Conservation (phyloP, 1,140 invertebrate species). For the Drosophila varians region DNA sequence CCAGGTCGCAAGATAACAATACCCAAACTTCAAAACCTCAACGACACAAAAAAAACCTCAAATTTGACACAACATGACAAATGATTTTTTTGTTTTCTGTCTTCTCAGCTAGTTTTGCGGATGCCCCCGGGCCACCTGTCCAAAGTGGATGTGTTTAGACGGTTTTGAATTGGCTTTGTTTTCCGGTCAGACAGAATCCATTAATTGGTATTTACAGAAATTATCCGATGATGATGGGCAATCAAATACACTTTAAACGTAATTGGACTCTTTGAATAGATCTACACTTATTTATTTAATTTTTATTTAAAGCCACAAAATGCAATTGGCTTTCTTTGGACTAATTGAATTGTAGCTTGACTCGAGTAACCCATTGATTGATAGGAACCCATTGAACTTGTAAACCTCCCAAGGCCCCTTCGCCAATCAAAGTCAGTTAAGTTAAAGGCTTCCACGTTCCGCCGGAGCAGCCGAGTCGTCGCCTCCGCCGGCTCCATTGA, state of each 20-base stretch:
- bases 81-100: constrained; percentile 10
- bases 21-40: background rate
- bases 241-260: constrained; percentile 11
- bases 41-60: constrained; percentile 8
- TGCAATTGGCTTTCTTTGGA: constrained; percentile 13
- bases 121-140: constrained; percentile 1
- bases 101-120: constrained; percentile 2
- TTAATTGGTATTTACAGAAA: constrained; percentile 27
- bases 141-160: constrained; percentile 14
- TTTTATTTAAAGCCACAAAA: background rate
- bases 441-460: constrained; percentile 1
- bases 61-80: constrained; percentile 45
- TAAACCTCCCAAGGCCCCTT: background rate
- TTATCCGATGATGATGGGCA: constrained; percentile 12
- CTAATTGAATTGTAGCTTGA: constrained; percentile 38
- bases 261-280: too few relatives aligned
- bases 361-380: constrained; percentile 35
- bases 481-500: background rate
- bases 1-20: constrained; percentile 25
- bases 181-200: constrained; percentile 4
- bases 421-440: constrained; percentile 26
- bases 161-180: background rate
- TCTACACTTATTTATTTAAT: too few relatives aligned
- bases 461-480: constrained; percentile 2
- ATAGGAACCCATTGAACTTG: constrained; percentile 33